phyloP scores from a whole-genome alignment of 2,113 vertebrate genomes.

The Bombycilla garrulus region DNA sequence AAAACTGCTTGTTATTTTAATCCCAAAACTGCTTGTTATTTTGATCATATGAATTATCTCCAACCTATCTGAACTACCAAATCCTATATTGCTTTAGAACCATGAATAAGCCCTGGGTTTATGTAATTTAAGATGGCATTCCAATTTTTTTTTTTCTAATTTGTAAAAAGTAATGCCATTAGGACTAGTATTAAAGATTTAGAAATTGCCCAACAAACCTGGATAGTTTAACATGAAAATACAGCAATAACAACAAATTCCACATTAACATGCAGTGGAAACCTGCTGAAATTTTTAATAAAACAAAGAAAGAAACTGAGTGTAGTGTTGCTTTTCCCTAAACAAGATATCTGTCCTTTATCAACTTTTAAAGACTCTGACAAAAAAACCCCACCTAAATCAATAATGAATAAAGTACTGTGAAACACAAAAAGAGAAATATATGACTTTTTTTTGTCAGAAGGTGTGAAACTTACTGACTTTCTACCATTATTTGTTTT shows the following conservation, averaged over 20 bases:
- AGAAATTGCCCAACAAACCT: background rate
- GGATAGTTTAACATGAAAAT: background rate
- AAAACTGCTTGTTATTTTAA: background rate
- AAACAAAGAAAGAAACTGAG: background rate
- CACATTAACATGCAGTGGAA: background rate
- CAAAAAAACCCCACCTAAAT: background rate
- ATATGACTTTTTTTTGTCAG: background rate
- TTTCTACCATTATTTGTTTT: background rate
- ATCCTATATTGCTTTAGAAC: background rate
- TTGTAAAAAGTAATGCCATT: background rate
- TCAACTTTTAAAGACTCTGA: background rate
- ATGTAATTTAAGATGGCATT: background rate
- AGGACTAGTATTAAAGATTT: background rate
- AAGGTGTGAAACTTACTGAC: background rate
- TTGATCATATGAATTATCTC: background rate
- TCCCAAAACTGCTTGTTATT: background rate
- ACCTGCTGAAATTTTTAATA: background rate
- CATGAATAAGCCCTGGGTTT: background rate
- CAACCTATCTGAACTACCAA: background rate
- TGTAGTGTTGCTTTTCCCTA: background rate
- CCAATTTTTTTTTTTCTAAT: background rate
- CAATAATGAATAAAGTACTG: background rate
- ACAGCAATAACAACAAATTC: background rate
- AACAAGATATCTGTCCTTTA: background rate
- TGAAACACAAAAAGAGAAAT: background rate